These are phyloP conservation scores for Ctenosaura bakeri DNA, from an alignment of 2,797 vertebrate genomes.

Conservation along the genomic window DNA sequence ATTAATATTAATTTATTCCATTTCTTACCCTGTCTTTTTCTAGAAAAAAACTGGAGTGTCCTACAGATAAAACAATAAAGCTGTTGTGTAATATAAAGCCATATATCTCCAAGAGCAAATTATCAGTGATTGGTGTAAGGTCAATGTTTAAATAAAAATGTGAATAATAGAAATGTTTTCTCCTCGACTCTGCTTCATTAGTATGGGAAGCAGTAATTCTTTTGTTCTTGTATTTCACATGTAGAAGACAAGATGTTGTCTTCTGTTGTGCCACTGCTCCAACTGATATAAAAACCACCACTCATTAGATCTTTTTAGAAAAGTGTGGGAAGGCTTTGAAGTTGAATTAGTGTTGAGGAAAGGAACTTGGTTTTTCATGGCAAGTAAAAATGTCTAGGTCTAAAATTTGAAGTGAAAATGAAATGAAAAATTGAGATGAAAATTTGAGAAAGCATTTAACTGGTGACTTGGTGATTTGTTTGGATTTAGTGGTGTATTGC, in stretches of 20 bases:
- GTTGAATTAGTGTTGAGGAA: neutral
- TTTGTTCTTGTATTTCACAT: accelerated
- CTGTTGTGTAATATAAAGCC: too few relatives aligned
- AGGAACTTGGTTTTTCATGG: neutral
- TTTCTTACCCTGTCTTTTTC: too few relatives aligned
- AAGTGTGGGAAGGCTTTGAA: neutral
- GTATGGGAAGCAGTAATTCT: neutral
- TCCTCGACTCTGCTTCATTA: accelerated
- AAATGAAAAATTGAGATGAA: too few relatives aligned
- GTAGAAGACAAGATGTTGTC: neutral
- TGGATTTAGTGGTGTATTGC: neutral
- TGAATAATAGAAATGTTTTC: neutral
- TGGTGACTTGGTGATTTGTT: neutral
- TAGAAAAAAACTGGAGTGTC: too few relatives aligned
- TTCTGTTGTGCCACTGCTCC: neutral
- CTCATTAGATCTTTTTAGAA: neutral
- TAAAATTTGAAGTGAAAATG: neutral
- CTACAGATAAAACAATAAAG: too few relatives aligned
- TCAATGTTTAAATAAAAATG: neutral
- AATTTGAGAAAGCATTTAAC: neutral
- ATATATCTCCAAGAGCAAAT: too few relatives aligned
- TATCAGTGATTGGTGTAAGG: too few relatives aligned
- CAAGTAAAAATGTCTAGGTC: neutral
- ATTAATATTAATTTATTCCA: too few relatives aligned
- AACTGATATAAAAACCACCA: neutral